A percentile compares a stretch with the other conserved stretches of the same genome.
Evolutionary conservation across 2,888 invertebrate genomes (phyloP).

Genomic region (Diloba caeruleocephala): DNA sequence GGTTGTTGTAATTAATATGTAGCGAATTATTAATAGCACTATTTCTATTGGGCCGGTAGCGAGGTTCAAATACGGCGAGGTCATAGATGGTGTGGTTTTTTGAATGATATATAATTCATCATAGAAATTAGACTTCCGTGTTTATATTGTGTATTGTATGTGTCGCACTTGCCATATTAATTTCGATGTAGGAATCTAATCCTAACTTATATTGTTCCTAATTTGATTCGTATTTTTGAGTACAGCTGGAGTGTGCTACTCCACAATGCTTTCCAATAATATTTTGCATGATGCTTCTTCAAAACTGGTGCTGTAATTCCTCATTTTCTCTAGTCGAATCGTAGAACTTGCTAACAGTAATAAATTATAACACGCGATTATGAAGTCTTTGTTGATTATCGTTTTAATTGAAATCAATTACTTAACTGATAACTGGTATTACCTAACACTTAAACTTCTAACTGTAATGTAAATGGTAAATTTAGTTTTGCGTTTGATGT

Average conservation of each 20-base stretch:
- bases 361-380: no score
- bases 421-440: constrained; percentile 4
- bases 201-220: no score
- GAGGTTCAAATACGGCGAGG: constrained; percentile 14
- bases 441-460: constrained; percentile 9
- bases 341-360: no score
- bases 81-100: background rate
- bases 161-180: no score
- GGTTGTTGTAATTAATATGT: constrained; percentile 42
- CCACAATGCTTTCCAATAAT: no score
- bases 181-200: no score
- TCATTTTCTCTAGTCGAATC: no score
- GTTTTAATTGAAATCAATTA: constrained; percentile 3
- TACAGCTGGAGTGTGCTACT: no score
- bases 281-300: no score
- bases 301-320: no score
- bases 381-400: no score
- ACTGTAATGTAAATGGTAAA: constrained; percentile 26
- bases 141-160: background rate
- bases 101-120: constrained; percentile 14
- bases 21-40: constrained; percentile 42
- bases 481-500: constrained; percentile 30
- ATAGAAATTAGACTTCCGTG: background rate
- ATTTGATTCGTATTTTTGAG: no score
- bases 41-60: constrained; percentile 24